A percentile compares a stretch with the other conserved stretches of the same genome.
These are phyloP conservation scores for Diplazon laetatorius DNA, from an alignment of 2,888 invertebrate species.

Conservation along the genomic window DNA sequence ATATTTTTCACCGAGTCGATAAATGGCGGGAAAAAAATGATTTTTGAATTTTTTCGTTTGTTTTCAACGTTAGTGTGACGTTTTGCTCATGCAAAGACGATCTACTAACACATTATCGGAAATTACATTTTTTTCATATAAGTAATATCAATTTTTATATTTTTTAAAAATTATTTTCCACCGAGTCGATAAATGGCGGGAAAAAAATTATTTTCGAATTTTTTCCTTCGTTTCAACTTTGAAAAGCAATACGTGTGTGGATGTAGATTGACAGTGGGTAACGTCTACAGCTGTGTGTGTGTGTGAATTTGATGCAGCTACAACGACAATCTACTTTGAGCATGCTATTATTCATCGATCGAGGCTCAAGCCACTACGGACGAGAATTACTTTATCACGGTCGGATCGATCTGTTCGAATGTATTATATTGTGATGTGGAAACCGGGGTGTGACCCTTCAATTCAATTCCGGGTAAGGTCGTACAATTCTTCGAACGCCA, in stretches of 20 bases:
- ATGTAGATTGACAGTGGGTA: constrained; percentile 1
- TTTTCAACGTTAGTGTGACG: too few relatives aligned
- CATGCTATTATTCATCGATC: constrained; percentile 51
- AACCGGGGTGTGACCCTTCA: neutral
- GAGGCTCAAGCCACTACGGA: constrained; percentile 51
- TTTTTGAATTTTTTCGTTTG: too few relatives aligned
- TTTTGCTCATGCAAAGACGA: constrained; percentile 6
- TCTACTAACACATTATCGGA: constrained; percentile 5
- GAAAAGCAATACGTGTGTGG: neutral
- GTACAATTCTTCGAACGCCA: too few relatives aligned
- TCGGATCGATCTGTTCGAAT: constrained; percentile 55
- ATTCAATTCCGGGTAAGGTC: too few relatives aligned
- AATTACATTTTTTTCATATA: too few relatives aligned
- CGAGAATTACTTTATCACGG: constrained; percentile 64
- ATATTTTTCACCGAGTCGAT: too few relatives aligned
- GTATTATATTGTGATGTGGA: constrained; percentile 21
- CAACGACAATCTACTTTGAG: constrained; percentile 58
- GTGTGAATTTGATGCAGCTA: constrained; percentile 39
- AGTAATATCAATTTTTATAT: too few relatives aligned
- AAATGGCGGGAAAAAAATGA: too few relatives aligned
- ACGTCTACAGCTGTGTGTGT: constrained; percentile 1
- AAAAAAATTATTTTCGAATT: too few relatives aligned
- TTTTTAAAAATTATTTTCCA: too few relatives aligned
- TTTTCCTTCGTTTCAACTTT: too few relatives aligned
- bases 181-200: too few relatives aligned